Base-by-base conservation (phyloP, 2,888 invertebrate genomes). In the Drosophila pullipes region DNA sequence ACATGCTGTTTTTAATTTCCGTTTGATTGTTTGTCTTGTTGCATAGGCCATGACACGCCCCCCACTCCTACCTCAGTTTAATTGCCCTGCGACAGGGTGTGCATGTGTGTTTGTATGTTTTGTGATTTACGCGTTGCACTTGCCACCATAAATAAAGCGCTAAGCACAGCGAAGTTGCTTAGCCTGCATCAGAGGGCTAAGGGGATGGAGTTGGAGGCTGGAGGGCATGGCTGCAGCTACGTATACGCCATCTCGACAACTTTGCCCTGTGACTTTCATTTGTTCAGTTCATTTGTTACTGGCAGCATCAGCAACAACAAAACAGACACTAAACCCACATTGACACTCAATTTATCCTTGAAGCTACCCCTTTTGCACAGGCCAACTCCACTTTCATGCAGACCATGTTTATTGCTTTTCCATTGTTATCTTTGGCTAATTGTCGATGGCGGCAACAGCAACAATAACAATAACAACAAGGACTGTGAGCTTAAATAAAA, bases 1-100 rank as follows among this genome's bases (percentile, higher is more conserved):
- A 85, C 85, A 78, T 72, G 28, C 70, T 66, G 79, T 82, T 78
- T 86, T 89, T 85, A 85, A 85, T 85, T 89, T 85, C 87, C 89
- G 84, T 76, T 83, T 86, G 85, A 83, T 86, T 88, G 89, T 88
- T 73, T 85, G 73, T 65, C 77, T 83, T 75, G 68, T 37, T 71
- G 76, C 76, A 75, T 59, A 62, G 39, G 69, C 44, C 31, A 54
- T 25, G 52, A 55, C 52, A 44, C 61, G 30, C 52, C 47, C 11
- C 30, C 18, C 52, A 4, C 13, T 10, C 31, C 16, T 49, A 25
- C 28, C 18, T 39, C 69, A 74, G 73, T 69, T 89, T 89, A 85
- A 85, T 85, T 89, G 89, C 89, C 74, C 77, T 86, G 73, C 68
- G 76, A 59, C 57, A 55, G 59, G 50, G 33, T 65, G 39, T 57